These are phyloP conservation scores for Sylvia borin DNA, from an alignment of 2,797 vertebrate species.

Conservation along the genomic window DNA sequence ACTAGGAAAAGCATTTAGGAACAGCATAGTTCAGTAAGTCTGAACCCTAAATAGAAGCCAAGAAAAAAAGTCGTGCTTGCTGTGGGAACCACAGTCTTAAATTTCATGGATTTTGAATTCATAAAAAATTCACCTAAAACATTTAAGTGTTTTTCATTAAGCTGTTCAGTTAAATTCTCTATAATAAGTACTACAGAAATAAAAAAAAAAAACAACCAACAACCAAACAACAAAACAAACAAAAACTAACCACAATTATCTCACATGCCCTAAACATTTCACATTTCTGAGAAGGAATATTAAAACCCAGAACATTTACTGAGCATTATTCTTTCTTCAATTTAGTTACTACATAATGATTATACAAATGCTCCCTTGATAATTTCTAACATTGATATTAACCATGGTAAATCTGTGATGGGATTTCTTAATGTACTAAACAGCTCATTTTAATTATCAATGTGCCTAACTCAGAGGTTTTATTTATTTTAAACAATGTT, in stretches of 20 bases:
- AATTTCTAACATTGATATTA: neutral
- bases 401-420: neutral
- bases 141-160: neutral
- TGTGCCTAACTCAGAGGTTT: neutral
- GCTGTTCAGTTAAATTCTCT: neutral
- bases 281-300: neutral
- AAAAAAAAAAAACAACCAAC: neutral
- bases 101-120: neutral
- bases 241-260: neutral
- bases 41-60: constrained; percentile 2
- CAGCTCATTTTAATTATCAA: neutral
- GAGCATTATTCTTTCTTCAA: neutral
- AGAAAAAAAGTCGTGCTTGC: constrained; percentile 22
- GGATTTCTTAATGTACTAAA: neutral
- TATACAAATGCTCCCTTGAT: neutral
- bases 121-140: neutral
- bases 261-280: neutral
- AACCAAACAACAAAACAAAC: neutral
- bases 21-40: neutral
- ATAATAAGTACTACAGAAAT: neutral
- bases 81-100: neutral
- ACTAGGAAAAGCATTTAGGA: constrained; percentile 4
- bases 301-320: neutral
- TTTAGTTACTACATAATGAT: neutral
- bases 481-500: neutral